These are phyloP conservation scores for Girardia tigrina DNA, from an alignment of 2,888 invertebrate species.

Conservation along the genomic window DNA sequence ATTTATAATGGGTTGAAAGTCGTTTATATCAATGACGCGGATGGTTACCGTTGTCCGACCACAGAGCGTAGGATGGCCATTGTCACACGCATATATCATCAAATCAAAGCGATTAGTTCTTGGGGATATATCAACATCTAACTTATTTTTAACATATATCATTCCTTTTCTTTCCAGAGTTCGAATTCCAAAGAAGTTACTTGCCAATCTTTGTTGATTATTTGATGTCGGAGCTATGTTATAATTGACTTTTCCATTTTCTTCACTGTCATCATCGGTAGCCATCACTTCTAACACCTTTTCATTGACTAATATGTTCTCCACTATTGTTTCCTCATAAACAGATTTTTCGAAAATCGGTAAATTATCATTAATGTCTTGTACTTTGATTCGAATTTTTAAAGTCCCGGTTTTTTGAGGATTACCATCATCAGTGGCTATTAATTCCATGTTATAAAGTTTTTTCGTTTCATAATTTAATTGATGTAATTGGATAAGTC, in stretches of 20 bases:
- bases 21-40: neutral
- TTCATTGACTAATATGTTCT: neutral
- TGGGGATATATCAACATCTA: neutral
- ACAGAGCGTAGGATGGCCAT: neutral
- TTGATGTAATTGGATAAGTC: neutral
- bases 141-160: neutral
- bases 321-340: neutral
- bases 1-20: neutral
- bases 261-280: neutral
- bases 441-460: neutral
- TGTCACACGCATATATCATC: neutral
- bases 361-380: constrained; percentile 1
- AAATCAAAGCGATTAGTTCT: neutral
- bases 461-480: neutral
- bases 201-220: neutral
- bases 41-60: neutral
- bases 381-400: neutral
- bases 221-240: neutral
- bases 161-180: neutral
- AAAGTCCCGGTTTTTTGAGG: neutral
- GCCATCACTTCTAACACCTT: neutral
- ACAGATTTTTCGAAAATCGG: neutral
- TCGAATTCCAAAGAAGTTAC: neutral
- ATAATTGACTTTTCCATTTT: constrained; percentile 4
- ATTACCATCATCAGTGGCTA: neutral